phyloP scores from a whole-genome alignment of 2,113 vertebrate species.

The Cariama cristata region DNA sequence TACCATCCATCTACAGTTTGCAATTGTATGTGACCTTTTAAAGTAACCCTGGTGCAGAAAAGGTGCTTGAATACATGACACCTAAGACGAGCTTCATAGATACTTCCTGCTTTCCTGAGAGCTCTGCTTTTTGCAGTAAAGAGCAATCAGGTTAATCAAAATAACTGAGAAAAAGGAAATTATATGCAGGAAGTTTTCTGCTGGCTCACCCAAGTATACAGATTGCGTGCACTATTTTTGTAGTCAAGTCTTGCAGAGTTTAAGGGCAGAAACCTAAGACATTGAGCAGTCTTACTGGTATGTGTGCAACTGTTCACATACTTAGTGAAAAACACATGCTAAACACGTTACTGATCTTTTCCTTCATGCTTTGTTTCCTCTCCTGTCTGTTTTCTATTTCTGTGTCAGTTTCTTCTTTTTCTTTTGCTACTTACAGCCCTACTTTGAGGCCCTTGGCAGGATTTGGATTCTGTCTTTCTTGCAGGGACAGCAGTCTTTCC shows the following conservation, averaged over 20 bases:
- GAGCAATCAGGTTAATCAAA: neutral
- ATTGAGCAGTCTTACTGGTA: neutral
- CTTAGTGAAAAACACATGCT: neutral
- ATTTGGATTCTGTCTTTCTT: neutral
- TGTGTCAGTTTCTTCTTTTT: neutral
- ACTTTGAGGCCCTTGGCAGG: neutral
- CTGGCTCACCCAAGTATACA: neutral
- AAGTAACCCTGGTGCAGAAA: constrained; percentile 7
- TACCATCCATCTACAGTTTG: neutral
- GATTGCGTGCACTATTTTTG: accelerated
- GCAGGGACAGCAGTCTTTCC: neutral
- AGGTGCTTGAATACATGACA: neutral
- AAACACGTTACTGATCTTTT: neutral
- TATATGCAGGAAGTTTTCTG: neutral
- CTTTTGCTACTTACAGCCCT: neutral
- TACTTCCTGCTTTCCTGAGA: neutral
- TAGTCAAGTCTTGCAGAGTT: neutral
- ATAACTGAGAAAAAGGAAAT: neutral
- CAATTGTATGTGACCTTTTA: constrained; percentile 24
- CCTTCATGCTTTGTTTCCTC: neutral
- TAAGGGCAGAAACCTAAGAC: neutral
- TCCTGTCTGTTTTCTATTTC: neutral
- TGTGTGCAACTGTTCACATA: neutral
- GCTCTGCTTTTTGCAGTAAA: neutral
- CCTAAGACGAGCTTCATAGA: neutral